Evolutionary conservation across 2,113 vertebrate species (phyloP).

Genomic region (Rhinoderma darwinii): DNA sequence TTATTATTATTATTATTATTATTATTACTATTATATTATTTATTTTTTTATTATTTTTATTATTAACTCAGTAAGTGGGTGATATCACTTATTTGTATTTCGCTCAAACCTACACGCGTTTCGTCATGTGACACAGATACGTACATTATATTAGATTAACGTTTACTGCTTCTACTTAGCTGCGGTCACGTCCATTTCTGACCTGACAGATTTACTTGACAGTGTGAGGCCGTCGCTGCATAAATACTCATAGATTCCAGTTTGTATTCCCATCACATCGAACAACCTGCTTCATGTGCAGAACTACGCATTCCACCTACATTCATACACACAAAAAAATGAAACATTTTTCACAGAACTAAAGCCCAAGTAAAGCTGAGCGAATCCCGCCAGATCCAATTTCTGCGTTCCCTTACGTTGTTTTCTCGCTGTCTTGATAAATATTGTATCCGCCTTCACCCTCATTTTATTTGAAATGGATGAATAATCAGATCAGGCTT

Average conservation of each 20-base stretch:
- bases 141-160: slow-evolving; percentile 26
- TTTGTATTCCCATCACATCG: slow-evolving; percentile 36
- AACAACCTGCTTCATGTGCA: background rate
- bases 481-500: slow-evolving; percentile 40
- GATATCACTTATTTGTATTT: background rate
- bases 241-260: background rate
- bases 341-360: background rate
- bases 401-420: background rate
- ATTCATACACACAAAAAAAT: slow-evolving; percentile 34
- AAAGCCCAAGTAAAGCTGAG: background rate
- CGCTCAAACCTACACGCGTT: background rate
- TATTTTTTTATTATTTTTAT: background rate
- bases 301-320: background rate
- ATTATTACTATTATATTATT: background rate
- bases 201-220: slow-evolving; percentile 39
- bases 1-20: background rate
- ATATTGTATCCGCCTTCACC: slow-evolving; percentile 40
- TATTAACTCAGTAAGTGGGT: background rate
- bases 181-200: background rate
- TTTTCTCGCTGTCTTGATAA: slow-evolving; percentile 27
- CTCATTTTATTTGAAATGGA: slow-evolving; percentile 29
- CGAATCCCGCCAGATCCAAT: slow-evolving; percentile 27
- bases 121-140: background rate
- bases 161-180: background rate
- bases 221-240: background rate